Base-by-base conservation (phyloP, 1,140 invertebrate genomes). In the Eciton burchellii region DNA sequence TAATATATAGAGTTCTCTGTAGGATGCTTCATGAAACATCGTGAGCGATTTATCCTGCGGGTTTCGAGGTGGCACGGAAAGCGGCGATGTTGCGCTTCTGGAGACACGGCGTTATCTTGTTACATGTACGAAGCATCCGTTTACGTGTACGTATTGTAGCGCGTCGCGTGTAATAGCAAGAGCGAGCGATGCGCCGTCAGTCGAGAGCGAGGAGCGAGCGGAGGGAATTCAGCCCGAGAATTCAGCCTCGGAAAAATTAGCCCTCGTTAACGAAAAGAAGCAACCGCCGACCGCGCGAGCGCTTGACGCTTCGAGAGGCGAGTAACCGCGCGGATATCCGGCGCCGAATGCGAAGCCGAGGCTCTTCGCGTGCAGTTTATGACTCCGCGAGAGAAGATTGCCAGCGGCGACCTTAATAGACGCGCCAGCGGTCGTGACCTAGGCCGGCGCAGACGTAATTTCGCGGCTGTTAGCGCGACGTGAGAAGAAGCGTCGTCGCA, bases 381-480 rank as follows among this genome's bases (percentile, higher is more conserved):
- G 49, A 57, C 56, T 29, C 63, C 63, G 9, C 74, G 19, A 45
- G 19, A 45, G 66, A 29, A 77, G 74, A 77, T 77, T 68, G 73
- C 41, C 49, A 21, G 35, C 29, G 52, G 35, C 49, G 21, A 16
- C n/a, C 49, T 81, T 81, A 73, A 73, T 81, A 59, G 77, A 21
- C 16, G 68, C 54, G 35, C 26, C 70, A 60, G 77, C 68, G 77
- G 77, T 70, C 52, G 63, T 68, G 57, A 77, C 60, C 79, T 83
- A 83, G 62, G 41, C 62, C 11, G 52, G 57, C 41, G 60, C 49
- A 82, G 71, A 82, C 41, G 72, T 83, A 83, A 83, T 83, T 83
- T 83, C 60, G 57, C 52, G 59, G 49, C 72, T 57, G 47, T 76
- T 83, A 47, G 26, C 81, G 62, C 35, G n/a, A 45, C 49, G 6